Evolutionary conservation across 2,888 invertebrate genomes (phyloP).

Genomic region (Pegoplata infirma): DNA sequence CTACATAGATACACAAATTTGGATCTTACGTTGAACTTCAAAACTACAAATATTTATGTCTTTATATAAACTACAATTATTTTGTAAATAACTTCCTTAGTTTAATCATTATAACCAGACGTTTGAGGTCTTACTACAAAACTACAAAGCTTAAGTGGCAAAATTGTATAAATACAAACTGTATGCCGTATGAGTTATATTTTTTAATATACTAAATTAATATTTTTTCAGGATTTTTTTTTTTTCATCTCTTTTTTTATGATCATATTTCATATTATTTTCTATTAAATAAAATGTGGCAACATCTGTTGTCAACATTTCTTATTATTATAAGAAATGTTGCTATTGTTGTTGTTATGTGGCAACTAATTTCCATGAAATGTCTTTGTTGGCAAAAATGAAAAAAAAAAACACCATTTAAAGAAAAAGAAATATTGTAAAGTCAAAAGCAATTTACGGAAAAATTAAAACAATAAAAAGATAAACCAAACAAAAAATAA

Average conservation of each 20-base stretch:
- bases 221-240: neutral
- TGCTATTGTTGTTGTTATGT: slow-evolving; percentile 2
- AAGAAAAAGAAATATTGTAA: neutral
- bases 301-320: neutral
- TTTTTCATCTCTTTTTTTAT: neutral
- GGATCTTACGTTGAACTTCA: too few relatives aligned
- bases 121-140: too few relatives aligned
- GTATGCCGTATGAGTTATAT: neutral
- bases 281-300: neutral
- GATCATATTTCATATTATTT: neutral
- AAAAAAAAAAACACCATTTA: neutral
- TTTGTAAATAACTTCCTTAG: too few relatives aligned
- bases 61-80: too few relatives aligned
- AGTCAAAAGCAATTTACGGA: neutral
- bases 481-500: neutral
- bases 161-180: neutral
- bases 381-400: slow-evolving; percentile 2
- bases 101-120: too few relatives aligned
- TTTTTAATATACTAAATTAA: neutral
- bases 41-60: too few relatives aligned
- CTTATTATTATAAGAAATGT: neutral
- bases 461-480: neutral
- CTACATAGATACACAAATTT: neutral
- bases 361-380: slow-evolving; percentile 35
- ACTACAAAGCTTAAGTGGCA: too few relatives aligned